Base-by-base conservation (phyloP, 2,888 invertebrate species). In the Xestobium rufovillosum region DNA sequence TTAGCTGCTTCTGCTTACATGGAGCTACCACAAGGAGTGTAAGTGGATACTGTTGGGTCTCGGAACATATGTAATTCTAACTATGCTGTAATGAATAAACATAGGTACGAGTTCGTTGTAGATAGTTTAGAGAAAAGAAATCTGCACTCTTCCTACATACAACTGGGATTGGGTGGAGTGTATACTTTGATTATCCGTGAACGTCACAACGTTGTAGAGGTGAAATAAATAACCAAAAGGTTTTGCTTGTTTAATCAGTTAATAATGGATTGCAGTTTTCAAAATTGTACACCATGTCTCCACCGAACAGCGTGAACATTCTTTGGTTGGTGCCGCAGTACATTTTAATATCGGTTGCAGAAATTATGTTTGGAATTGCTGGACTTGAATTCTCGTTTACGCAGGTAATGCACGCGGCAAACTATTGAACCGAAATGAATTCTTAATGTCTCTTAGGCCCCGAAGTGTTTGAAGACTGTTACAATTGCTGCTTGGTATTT, bases 401-500 rank as follows among this genome's bases (percentile, higher is more conserved):
- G 2, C 82, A 86, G 72, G 83, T 76, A 62, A 52, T 37, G n/a
- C n/a, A n/a, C n/a, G n/a, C n/a, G n/a, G n/a, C n/a, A n/a, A 15
- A 6, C 15, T 3, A 32, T 9, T 11, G 14, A 2, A 11, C 17
- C 14, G 28, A 8, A 6, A 14, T 15, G 11, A 8, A 32, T n/a
- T 10, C 14, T 26, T 33, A 26, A n/a, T 4, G 10, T n/a, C 51
- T 58, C 53, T 44, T 54, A 81, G 83, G 85, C 88, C 2, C 85
- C 87, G 1, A 76, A 75, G 50, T 78, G 78, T 43, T 84, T 90
- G 84, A 88, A 86, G 65, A 83, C 86, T 0, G 80, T 89, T 3
- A 75, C 87, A 1, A 82, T 85, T 53, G 86, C 88, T 0, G 76
- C 79, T n/a, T 89, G 88, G 88, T 77, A 87, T 50, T 65, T 88